Conservation (phyloP, 2,797 vertebrate genomes). For the Buceros bicornis region DNA sequence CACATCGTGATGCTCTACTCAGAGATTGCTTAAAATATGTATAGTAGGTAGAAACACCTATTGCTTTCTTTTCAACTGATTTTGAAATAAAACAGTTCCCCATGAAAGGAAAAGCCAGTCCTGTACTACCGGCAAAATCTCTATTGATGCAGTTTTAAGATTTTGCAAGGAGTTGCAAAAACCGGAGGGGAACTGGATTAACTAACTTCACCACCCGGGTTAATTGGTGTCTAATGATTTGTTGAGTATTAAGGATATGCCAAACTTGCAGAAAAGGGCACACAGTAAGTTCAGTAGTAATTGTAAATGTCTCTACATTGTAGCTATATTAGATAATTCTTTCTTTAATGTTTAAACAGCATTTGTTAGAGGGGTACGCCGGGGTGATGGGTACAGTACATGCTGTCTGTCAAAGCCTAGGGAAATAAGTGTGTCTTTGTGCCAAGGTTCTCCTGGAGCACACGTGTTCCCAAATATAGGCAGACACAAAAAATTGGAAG, state of each 20-base stretch:
- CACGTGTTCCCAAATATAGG: rapidly evolving
- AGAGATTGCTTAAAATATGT: background rate
- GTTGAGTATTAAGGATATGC: background rate
- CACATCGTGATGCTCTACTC: rapidly evolving
- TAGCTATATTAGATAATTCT: background rate
- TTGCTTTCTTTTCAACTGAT: background rate
- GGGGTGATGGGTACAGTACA: rapidly evolving
- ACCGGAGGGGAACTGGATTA: background rate
- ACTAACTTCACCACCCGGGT: background rate
- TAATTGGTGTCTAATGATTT: background rate
- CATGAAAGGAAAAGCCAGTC: background rate
- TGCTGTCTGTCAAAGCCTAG: background rate
- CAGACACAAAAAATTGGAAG: background rate
- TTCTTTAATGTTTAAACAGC: background rate
- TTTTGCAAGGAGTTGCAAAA: background rate
- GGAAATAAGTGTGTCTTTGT: background rate
- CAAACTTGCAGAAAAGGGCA: background rate
- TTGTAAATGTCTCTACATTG: background rate
- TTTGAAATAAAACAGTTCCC: background rate
- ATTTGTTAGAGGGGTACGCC: background rate
- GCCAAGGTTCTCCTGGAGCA: background rate
- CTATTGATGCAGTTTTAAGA: background rate
- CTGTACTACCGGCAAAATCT: background rate
- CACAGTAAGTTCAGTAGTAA: background rate
- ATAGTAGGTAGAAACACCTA: background rate